Percentiles rank a stretch among this genome's conserved stretches.
Evolutionary conservation across 53 echinoderm and acorn worm genomes (phyloP).

Genomic region (Holothuria leucospilota): DNA sequence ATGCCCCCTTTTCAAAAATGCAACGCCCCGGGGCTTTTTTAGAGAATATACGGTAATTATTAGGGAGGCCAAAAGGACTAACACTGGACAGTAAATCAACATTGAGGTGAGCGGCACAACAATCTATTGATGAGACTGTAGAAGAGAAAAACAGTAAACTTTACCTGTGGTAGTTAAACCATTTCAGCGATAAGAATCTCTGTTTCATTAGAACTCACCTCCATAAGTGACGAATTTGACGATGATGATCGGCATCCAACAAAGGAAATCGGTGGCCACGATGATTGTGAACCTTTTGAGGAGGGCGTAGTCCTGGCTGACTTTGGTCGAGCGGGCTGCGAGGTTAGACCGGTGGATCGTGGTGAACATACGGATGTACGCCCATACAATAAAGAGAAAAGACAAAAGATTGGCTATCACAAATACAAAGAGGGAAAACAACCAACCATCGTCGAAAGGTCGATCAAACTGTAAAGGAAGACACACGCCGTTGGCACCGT

Average conservation of each 20-base stretch:
- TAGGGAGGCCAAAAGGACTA: no score
- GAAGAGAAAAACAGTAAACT: no score
- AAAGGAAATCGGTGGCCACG: conserved; percentile 93
- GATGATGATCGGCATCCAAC: conserved; percentile 98
- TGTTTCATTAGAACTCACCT: conserved; percentile 58
- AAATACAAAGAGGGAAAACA: conserved; percentile 91
- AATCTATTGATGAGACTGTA: no score
- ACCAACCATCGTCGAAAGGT: conserved; percentile 92
- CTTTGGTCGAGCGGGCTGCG: conserved; percentile 86
- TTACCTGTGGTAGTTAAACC: no score
- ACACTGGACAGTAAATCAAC: no score
- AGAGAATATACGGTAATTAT: no score
- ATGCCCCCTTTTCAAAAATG: no score
- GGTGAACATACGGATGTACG: conserved; percentile 92
- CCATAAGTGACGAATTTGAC: conserved; percentile 89
- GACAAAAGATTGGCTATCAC: conserved; percentile 88
- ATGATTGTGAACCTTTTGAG: conserved; percentile 90
- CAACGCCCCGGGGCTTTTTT: no score
- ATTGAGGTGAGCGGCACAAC: no score
- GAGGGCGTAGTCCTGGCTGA: conserved; percentile 92
- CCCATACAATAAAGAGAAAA: conserved; percentile 90
- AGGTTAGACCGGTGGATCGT: conserved; percentile 83
- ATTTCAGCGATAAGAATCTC: no score
- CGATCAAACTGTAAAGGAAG: conserved; percentile 93
- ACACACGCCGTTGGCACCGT: conserved; percentile 97